Percentiles rank a stretch among this genome's conserved stretches.
phyloP scores from a whole-genome alignment of 2,888 invertebrate species.

The Coecobrya sp. region DNA sequence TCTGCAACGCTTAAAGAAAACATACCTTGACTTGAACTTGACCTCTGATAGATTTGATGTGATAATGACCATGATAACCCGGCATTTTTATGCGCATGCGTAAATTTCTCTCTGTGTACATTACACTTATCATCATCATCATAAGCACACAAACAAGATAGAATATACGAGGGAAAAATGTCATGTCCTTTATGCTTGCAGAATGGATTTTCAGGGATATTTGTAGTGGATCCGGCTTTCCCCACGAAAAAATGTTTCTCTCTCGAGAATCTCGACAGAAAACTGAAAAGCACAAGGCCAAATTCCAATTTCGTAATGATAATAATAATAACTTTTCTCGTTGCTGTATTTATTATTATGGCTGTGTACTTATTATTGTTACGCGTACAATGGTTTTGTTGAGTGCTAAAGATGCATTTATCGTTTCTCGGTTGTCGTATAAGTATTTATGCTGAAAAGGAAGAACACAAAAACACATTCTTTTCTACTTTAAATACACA shows the following conservation, averaged over 20 bases:
- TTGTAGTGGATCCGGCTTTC: slow-evolving; percentile 72
- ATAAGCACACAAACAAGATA: slow-evolving; percentile 11
- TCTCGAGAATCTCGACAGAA: neutral
- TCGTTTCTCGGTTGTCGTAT: neutral
- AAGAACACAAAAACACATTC: too few relatives aligned
- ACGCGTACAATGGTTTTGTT: slow-evolving; percentile 12
- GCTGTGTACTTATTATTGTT: slow-evolving; percentile 5
- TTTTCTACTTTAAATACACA: neutral
- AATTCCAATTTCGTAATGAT: slow-evolving; percentile 54
- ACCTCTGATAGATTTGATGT: slow-evolving; percentile 85
- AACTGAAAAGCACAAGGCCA: slow-evolving; percentile 44
- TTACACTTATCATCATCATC: slow-evolving; percentile 40
- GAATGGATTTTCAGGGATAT: neutral
- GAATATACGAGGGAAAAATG: slow-evolving; percentile 54
- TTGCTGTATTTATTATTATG: slow-evolving; percentile 28
- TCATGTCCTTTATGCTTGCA: slow-evolving; percentile 66
- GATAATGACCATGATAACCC: slow-evolving; percentile 83
- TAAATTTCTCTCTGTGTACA: slow-evolving; percentile 28
- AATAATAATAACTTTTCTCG: slow-evolving; percentile 39
- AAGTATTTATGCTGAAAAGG: neutral
- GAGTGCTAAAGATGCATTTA: slow-evolving; percentile 40
- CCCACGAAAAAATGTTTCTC: slow-evolving; percentile 3
- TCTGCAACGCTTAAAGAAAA: neutral
- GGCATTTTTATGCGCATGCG: slow-evolving; percentile 58
- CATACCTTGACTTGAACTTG: slow-evolving; percentile 84